These are phyloP conservation scores for Gymnocephalus cernua DNA, from an alignment of 2,113 vertebrate species.

Conservation along the genomic window DNA sequence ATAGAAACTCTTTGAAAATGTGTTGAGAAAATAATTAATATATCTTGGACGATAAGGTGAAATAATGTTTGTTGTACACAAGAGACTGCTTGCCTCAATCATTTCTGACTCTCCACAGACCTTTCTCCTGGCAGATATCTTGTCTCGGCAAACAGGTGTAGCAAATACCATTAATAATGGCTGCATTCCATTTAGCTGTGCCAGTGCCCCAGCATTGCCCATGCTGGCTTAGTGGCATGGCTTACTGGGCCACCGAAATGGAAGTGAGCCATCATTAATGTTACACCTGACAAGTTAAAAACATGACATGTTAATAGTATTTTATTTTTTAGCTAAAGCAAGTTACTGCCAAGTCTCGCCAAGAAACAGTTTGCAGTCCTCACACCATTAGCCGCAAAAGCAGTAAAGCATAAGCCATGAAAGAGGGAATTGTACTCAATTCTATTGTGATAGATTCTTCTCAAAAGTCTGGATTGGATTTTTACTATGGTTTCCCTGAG, in stretches of 20 bases:
- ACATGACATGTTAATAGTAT: no score
- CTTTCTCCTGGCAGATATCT: slow-evolving; percentile 15
- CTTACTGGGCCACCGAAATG: slow-evolving; percentile 4
- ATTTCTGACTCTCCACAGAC: not conserved
- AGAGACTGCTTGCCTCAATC: not conserved
- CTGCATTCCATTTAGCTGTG: slow-evolving; percentile 30
- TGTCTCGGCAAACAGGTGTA: slow-evolving; percentile 16
- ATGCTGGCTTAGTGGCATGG: not conserved
- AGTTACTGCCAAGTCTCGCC: slow-evolving; percentile 22
- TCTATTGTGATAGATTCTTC: slow-evolving; percentile 51
- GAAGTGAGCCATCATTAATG: slow-evolving; percentile 24
- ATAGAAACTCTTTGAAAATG: not conserved
- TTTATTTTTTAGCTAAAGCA: not conserved
- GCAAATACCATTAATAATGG: slow-evolving; percentile 29
- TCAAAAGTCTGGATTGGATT: slow-evolving; percentile 67
- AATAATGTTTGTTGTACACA: not conserved
- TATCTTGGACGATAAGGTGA: not conserved
- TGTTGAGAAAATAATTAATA: not conserved
- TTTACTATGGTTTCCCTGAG: slow-evolving; percentile 58
- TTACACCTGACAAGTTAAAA: slow-evolving; percentile 13
- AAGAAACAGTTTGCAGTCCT: slow-evolving; percentile 28
- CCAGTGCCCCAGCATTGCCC: not conserved
- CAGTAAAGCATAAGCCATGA: slow-evolving; percentile 49
- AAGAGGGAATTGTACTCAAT: slow-evolving; percentile 48
- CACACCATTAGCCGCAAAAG: slow-evolving; percentile 40